These are phyloP conservation scores for Piezodorus guildinii DNA, from an alignment of 1,140 invertebrate species.

Conservation along the genomic window DNA sequence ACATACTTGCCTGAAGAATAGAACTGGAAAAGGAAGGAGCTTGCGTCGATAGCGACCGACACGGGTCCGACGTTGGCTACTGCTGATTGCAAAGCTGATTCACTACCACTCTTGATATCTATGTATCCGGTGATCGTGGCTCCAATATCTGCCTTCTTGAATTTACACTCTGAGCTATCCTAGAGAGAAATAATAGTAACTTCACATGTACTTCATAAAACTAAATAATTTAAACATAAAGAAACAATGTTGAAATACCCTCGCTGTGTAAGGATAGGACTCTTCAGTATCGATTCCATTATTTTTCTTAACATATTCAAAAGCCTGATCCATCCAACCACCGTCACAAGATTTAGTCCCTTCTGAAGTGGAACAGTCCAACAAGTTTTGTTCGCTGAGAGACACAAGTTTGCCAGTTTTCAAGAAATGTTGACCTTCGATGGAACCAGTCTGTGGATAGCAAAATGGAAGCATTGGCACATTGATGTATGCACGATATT, in stretches of 20 bases:
- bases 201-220: no score
- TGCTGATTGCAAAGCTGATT: conserved; percentile 44
- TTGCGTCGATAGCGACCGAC: conserved; percentile 65
- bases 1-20: conserved; percentile 45
- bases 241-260: neutral
- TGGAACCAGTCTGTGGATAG: conserved; percentile 61
- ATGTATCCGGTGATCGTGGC: conserved; percentile 38
- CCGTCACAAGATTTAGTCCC: conserved; percentile 94
- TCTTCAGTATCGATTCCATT: conserved; percentile 82
- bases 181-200: no score
- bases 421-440: conserved; percentile 92
- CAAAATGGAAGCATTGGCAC: no score
- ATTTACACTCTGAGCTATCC: conserved; percentile 1
- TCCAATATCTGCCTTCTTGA: conserved; percentile 44
- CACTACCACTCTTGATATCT: neutral
- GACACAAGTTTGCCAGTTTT: conserved; percentile 72
- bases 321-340: conserved; percentile 87
- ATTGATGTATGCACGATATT: no score
- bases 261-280: conserved; percentile 61
- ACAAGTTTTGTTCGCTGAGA: conserved; percentile 91
- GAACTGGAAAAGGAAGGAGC: conserved; percentile 52
- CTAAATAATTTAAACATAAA: no score
- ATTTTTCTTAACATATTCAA: conserved; percentile 86
- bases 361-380: conserved; percentile 82
- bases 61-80: conserved; percentile 67